Evolutionary conservation across 92 coral and sea anemone species (phyloP), one percentile per base, ranked within the genome.

Genomic region (Virgularia gustaviana): DNA sequence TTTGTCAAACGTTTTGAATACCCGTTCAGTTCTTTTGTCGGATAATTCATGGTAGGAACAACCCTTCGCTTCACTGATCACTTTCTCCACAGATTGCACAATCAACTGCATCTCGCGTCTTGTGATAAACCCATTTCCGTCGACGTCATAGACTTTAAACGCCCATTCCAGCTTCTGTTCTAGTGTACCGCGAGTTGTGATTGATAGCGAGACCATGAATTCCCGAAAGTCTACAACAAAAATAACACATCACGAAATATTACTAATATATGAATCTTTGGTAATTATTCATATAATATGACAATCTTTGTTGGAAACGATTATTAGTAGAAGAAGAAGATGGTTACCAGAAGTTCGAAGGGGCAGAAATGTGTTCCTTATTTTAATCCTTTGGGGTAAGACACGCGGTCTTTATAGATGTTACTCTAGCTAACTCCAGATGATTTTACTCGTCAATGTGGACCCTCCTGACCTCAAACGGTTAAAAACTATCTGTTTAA

Each of bases 111-210:
- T 92, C 49, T 92, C 98, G 45, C 86, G 91, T 63, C 90, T 92
- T 10, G 98, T 92, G 58, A 92, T 92, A 37, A 76, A 82, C 0
- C 98, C 98, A 60, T 92, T 95, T 1, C 98, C 98, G 47, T 92
- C 90, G 53, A 89, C 87, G 63, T 92, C 98, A 65, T 92, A 92
- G 75, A 92, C 90, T 60, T 90, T 88, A 63, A 92, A 92, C 16
- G 98, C 98, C 96, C 96, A 92, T 32, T 79, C 81, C 52, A 92
- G 83, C 35, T 92, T 92, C 79, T 92, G 98, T 29, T 92, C 98
- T 89, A 88, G 88, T 41, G 92, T 84, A 7, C 98, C 98, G 7
- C 98, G 96, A 2, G 98, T 92, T 31, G 98, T 89, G 19, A 92
- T 88, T 6, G 96, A 92, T 9, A 92, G 78, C 20, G 98, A 92